These are phyloP conservation scores for Drosophila pseudotalamancana DNA, from an alignment of 2,888 invertebrate genomes.

Conservation along the genomic window DNA sequence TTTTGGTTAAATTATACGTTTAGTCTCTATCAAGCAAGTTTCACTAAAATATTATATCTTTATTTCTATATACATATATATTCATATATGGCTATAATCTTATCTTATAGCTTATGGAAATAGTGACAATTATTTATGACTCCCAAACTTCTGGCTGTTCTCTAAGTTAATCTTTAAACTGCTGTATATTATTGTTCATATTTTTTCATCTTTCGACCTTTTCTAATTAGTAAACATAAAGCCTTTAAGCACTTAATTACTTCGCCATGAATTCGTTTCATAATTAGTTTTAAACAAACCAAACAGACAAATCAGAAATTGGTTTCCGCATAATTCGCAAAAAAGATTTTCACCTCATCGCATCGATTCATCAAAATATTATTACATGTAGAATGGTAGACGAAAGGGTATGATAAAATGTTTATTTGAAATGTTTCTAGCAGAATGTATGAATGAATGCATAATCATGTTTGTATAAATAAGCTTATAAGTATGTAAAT, in stretches of 20 bases:
- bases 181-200: not conserved
- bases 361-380: conserved; percentile 33
- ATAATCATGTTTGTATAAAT: not conserved
- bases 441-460: too few relatives aligned
- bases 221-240: not conserved
- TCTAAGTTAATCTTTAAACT: not conserved
- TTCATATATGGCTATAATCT: not conserved
- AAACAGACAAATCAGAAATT: conserved; percentile 28
- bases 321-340: conserved; percentile 50
- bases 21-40: too few relatives aligned
- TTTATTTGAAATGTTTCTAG: not conserved
- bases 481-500: too few relatives aligned
- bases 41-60: too few relatives aligned
- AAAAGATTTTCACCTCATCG: conserved; percentile 47
- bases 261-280: conserved; percentile 25
- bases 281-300: conserved; percentile 26
- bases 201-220: not conserved
- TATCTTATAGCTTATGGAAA: too few relatives aligned
- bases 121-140: too few relatives aligned
- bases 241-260: conserved; percentile 25
- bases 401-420: not conserved
- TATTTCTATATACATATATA: not conserved
- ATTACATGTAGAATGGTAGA: not conserved
- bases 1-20: not conserved
- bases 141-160: not conserved